Percentiles rank a stretch among this genome's conserved stretches.
Evolutionary conservation across 2,113 vertebrate genomes (phyloP).

Genomic region (Dicrurus megarhynchus): DNA sequence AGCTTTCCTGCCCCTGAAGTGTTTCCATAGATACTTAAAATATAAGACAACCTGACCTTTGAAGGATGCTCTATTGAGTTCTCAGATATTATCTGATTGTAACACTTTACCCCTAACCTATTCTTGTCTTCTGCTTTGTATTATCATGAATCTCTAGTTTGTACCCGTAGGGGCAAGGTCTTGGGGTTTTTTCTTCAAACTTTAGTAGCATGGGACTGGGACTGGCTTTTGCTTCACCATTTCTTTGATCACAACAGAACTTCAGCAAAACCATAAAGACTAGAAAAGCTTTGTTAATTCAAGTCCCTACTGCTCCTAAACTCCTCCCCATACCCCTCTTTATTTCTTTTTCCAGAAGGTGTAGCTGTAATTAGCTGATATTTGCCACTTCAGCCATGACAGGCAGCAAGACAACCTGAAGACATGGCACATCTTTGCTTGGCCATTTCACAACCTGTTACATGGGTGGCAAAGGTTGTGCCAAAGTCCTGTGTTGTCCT

Average conservation of each 20-base stretch:
- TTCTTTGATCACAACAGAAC: not conserved
- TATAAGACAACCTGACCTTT: not conserved
- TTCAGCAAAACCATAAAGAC: not conserved
- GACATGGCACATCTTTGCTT: not conserved
- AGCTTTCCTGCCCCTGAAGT: not conserved
- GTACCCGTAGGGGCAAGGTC: not conserved
- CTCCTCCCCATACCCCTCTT: accelerated
- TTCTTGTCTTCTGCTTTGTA: not conserved
- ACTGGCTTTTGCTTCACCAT: not conserved
- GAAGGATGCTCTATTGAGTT: not conserved
- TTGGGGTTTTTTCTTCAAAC: not conserved
- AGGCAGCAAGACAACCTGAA: not conserved
- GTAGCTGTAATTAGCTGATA: not conserved
- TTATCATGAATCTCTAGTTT: not conserved
- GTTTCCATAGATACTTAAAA: conserved; percentile 6
- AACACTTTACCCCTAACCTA: not conserved
- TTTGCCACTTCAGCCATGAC: not conserved
- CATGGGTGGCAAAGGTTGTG: not conserved
- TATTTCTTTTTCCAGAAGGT: not conserved
- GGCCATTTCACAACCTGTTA: not conserved
- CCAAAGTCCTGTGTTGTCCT: not conserved
- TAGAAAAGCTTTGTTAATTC: not conserved
- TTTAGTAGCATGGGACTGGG: not conserved
- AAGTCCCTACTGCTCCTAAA: not conserved
- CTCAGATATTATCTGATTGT: not conserved